Base-by-base conservation (phyloP, 2,888 invertebrate species). In the Diadegma fenestrale region DNA sequence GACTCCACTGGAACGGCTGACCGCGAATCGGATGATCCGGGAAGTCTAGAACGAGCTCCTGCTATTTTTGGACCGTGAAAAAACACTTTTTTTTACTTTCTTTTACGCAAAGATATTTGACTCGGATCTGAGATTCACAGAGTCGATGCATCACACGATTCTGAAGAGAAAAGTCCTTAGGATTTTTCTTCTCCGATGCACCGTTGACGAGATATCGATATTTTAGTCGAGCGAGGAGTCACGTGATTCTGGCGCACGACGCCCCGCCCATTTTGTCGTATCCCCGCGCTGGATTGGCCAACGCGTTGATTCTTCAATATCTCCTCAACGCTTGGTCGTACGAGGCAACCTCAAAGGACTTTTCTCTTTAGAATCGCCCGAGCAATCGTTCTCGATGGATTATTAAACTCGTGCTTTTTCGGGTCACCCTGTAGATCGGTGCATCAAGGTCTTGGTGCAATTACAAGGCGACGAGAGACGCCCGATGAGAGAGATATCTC, bases 401-500 rank as follows among this genome's bases (percentile, higher is more conserved):
- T 58, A 4, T 26, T 12, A 26, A 54, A 14, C 12, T 12, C 43
- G 0, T 12, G 22, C 19, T 37, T 43, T 19, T 37, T 22, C 5
- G 22, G 26, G 41, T 10, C 33, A 61, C 43, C 51, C 33, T 19
- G 30, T 48, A 48, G 63, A 64, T 48, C 3, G 2, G 26, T 54
- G n/a, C 54, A 45, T 10, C 30, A n/a, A 37, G 69, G 30, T 43
- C 69, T 43, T 63, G 58, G 77, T 81, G 84, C 77, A 84, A 84
- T 84, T 84, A 81, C 84, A 77, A 68, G 58, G 58, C 71, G 45
- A 80, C 72, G 77, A 80, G 84, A 84, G 84, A 84, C 77, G 64
- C 76, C 77, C 80, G 77, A 58, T 64, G 72, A 80, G 80, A 80
- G 80, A 76, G 80, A 84, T 80, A 84, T 85, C 81, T 72, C 84